A percentile compares a stretch with the other conserved stretches of the same genome.
phyloP scores from a whole-genome alignment of 1,140 invertebrate genomes.

The Trichonephila inaurata region DNA sequence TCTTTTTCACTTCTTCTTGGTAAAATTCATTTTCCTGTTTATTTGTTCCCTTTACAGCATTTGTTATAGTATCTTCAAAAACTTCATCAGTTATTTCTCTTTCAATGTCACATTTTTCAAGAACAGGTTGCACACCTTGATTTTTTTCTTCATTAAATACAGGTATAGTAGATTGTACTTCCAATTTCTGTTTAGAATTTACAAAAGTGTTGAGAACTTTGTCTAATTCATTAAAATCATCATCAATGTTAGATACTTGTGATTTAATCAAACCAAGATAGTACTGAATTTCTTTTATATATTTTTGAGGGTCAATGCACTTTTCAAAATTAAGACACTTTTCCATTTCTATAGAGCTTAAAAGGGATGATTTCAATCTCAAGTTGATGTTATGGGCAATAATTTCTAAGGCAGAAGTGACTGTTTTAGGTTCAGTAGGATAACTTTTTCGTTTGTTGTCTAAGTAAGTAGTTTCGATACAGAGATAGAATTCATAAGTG shows the following conservation, averaged over 20 bases:
- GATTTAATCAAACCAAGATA: neutral
- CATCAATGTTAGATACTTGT: slow-evolving; percentile 36
- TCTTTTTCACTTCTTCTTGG: neutral
- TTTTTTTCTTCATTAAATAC: neutral
- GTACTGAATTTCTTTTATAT: neutral
- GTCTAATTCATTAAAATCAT: slow-evolving; percentile 14
- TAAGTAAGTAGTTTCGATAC: slow-evolving; percentile 41
- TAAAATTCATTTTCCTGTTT: neutral
- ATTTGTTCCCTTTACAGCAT: neutral
- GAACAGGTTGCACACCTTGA: neutral
- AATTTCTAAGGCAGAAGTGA: slow-evolving; percentile 31
- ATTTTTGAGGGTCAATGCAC: neutral
- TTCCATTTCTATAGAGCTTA: slow-evolving; percentile 34
- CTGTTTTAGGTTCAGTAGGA: neutral
- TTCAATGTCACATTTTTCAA: slow-evolving; percentile 64
- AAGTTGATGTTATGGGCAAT: slow-evolving; percentile 60
- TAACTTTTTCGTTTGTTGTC: neutral
- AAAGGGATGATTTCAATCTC: slow-evolving; percentile 59
- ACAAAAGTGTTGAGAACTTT: slow-evolving; percentile 5
- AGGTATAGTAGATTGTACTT: neutral
- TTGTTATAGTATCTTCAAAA: slow-evolving; percentile 57
- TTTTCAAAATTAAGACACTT: slow-evolving; percentile 25
- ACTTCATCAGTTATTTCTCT: slow-evolving; percentile 66
- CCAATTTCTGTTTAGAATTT: slow-evolving; percentile 11
- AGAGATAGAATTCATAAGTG: slow-evolving; percentile 46